These are phyloP conservation scores for Daphoenositta chrysoptera DNA, from an alignment of 2,113 vertebrate genomes.

Conservation along the genomic window DNA sequence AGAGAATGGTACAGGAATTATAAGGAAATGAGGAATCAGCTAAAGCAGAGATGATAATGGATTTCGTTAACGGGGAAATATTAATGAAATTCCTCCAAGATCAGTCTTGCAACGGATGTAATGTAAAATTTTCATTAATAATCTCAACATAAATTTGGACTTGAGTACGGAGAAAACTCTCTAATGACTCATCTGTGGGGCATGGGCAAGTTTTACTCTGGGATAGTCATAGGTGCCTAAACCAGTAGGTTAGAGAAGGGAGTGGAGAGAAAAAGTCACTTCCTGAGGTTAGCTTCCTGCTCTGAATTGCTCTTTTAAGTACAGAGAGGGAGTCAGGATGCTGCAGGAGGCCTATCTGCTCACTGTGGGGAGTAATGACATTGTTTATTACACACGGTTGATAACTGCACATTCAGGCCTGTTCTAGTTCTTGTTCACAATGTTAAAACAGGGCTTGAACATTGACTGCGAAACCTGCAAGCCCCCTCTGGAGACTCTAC, in stretches of 20 bases:
- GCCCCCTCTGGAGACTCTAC: neutral
- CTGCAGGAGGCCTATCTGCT: neutral
- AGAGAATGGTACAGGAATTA: neutral
- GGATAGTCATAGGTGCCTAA: neutral
- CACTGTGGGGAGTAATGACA: neutral
- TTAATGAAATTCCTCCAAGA: neutral
- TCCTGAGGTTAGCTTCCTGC: neutral
- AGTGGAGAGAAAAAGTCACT: neutral
- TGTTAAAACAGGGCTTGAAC: constrained; percentile 6
- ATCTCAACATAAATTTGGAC: neutral
- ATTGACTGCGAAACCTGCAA: neutral
- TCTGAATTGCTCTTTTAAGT: neutral
- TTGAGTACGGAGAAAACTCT: neutral
- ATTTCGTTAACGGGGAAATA: constrained; percentile 13
- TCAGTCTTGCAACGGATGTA: neutral
- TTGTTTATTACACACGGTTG: neutral
- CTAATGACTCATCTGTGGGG: neutral
- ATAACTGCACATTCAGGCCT: neutral
- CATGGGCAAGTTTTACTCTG: neutral
- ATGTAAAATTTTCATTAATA: neutral
- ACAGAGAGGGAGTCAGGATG: neutral
- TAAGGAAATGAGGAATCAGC: neutral
- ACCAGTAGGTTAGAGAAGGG: neutral
- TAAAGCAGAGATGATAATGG: neutral
- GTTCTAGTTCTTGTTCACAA: constrained; percentile 2